Percentiles rank a stretch among this genome's conserved stretches.
These are phyloP conservation scores for Virgularia gustaviana DNA, from an alignment of 92 coral and sea anemone species.

Conservation along the genomic window DNA sequence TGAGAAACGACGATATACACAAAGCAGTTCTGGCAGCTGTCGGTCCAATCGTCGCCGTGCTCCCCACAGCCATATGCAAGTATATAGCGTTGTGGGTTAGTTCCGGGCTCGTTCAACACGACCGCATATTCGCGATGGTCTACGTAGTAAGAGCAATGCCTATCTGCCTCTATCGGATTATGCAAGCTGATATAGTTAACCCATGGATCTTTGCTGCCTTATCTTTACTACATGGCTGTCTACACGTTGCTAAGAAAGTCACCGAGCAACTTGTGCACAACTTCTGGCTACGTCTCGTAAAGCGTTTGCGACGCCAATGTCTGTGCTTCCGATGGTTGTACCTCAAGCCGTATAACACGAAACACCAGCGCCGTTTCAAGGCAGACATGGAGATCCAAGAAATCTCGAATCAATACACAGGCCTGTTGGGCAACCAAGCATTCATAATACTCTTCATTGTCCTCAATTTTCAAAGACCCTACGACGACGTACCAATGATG, in stretches of 20 bases:
- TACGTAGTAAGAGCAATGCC: not conserved
- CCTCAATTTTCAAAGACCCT: not conserved
- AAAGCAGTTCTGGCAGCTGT: not conserved
- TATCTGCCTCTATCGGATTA: not conserved
- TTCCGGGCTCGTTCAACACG: not conserved
- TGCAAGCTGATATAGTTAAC: not conserved
- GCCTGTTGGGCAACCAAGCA: not conserved
- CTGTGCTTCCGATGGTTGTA: not conserved
- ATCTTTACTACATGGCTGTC: not conserved
- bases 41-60: not conserved
- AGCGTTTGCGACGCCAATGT: not conserved
- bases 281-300: not conserved
- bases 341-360: not conserved
- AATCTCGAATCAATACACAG: not conserved
- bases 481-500: not conserved
- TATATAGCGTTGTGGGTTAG: constrained; percentile 9
- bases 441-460: not conserved
- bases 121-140: not conserved
- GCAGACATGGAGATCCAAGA: not conserved
- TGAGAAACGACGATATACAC: too few species aligned
- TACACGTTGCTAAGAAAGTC: not conserved
- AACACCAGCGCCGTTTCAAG: not conserved
- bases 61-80: not conserved
- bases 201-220: not conserved
- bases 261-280: not conserved